phyloP scores from a whole-genome alignment of 2,888 invertebrate genomes.

The Synergus laeviventris region DNA sequence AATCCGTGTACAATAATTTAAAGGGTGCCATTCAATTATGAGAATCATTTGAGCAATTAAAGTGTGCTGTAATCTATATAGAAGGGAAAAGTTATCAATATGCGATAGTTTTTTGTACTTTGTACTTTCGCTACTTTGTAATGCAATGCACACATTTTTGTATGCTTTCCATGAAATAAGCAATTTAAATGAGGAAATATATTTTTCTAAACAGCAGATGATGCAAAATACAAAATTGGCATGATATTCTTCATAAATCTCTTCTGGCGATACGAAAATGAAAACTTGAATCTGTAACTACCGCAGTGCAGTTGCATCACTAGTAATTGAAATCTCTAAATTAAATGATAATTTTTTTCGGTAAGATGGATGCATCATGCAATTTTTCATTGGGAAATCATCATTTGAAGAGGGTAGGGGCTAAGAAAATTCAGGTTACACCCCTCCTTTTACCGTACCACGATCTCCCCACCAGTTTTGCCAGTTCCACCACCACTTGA shows the following conservation, averaged over 20 bases:
- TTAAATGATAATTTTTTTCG: not conserved
- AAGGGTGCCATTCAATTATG: no score
- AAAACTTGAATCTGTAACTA: not conserved
- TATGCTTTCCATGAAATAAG: not conserved
- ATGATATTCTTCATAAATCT: no score
- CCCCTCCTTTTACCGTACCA: slow-evolving; percentile 9
- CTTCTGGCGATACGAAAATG: not conserved
- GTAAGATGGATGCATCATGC: not conserved
- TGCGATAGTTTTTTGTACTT: no score
- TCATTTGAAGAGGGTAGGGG: not conserved
- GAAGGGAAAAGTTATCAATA: no score
- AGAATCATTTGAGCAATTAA: no score
- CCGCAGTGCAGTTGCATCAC: not conserved
- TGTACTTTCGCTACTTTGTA: not conserved
- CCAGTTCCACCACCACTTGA: slow-evolving; percentile 38
- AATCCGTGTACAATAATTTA: no score
- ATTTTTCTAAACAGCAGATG: not conserved
- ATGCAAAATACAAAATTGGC: slow-evolving; percentile 2
- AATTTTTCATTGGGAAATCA: not conserved
- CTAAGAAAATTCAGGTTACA: slow-evolving; percentile 12
- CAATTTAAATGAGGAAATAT: not conserved
- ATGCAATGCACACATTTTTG: not conserved
- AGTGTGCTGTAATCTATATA: no score
- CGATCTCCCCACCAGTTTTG: slow-evolving; percentile 12
- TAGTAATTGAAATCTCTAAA: not conserved